These are phyloP conservation scores for Chrysemys picta DNA, from an alignment of 2,113 vertebrate genomes.

Conservation along the genomic window DNA sequence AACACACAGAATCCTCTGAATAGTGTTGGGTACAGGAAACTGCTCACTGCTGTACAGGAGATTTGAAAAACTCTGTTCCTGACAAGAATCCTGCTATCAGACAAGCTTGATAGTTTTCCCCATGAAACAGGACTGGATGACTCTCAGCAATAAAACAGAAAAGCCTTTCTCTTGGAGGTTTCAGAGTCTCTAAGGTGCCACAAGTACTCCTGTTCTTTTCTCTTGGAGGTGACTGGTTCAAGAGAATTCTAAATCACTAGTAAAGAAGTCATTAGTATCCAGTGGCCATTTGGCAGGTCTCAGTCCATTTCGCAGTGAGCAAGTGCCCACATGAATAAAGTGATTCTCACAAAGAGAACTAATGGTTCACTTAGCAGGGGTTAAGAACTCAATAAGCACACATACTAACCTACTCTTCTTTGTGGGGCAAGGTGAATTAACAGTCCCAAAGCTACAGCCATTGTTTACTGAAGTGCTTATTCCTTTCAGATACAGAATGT, in stretches of 20 bases:
- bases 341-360: too few relatives aligned
- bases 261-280: slow-evolving; percentile 23
- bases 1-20: background rate
- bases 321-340: background rate
- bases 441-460: background rate
- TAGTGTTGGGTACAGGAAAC: too few relatives aligned
- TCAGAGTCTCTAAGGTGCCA: too few relatives aligned
- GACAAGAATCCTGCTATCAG: background rate
- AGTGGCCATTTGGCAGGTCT: background rate
- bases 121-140: background rate
- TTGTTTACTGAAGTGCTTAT: background rate
- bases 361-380: too few relatives aligned
- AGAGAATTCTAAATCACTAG: background rate
- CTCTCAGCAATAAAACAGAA: background rate
- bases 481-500: background rate
- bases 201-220: background rate
- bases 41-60: too few relatives aligned
- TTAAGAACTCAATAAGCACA: background rate
- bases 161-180: background rate
- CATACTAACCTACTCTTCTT: background rate
- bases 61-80: background rate
- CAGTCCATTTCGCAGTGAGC: background rate
- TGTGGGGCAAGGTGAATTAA: background rate
- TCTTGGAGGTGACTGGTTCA: background rate
- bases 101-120: background rate